Percentiles rank a stretch among this genome's conserved stretches.
Evolutionary conservation across 2,888 invertebrate species (phyloP).

Genomic region (Dugesia japonica): DNA sequence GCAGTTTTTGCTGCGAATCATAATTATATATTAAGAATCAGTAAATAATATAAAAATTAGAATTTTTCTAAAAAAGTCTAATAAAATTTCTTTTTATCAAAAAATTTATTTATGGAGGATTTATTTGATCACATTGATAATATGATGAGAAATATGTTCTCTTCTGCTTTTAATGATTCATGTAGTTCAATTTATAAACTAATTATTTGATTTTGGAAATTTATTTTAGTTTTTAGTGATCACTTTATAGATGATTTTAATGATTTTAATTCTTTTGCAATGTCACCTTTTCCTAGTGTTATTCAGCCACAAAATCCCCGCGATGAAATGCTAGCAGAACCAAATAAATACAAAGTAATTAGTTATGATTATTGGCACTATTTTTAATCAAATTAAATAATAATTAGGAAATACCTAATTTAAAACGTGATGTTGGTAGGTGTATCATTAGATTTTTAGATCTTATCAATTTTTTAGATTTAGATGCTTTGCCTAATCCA

Average conservation of each 20-base stretch:
- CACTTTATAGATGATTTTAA: not conserved
- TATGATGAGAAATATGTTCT: not conserved
- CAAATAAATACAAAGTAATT: not conserved
- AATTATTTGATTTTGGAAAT: not conserved
- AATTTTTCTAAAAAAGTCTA: too few species aligned
- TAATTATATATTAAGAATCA: too few species aligned
- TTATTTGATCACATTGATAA: not conserved
- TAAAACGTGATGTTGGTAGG: not conserved
- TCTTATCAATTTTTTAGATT: not conserved
- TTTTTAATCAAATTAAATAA: not conserved
- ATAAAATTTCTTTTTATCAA: too few species aligned
- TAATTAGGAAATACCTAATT: not conserved
- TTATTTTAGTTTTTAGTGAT: not conserved
- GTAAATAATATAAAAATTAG: too few species aligned
- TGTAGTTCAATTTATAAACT: not conserved
- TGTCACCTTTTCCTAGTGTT: not conserved
- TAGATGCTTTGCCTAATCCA: not conserved
- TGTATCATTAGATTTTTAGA: not conserved
- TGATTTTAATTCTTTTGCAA: slow-evolving; percentile 8
- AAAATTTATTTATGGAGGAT: not conserved
- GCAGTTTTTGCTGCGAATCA: too few species aligned
- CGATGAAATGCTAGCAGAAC: not conserved
- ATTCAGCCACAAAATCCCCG: not conserved
- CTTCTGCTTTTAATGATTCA: not conserved
- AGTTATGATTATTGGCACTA: too few species aligned